Conservation (phyloP, 2,797 vertebrate genomes). For the Oreochromis grahami region DNA sequence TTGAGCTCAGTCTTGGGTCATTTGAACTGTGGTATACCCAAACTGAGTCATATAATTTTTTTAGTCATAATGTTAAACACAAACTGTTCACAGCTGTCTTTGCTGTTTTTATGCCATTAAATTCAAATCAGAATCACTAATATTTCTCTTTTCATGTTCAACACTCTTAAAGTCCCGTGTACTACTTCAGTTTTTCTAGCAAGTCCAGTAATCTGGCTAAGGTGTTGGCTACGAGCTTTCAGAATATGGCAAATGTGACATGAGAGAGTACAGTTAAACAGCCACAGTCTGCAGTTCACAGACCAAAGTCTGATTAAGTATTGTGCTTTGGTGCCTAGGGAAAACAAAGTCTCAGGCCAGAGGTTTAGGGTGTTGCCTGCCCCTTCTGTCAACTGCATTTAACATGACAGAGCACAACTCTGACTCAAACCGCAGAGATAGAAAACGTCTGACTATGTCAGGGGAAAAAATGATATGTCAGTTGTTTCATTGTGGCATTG, state of each 20-base stretch:
- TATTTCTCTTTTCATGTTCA: neutral
- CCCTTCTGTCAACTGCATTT: slow-evolving; percentile 75
- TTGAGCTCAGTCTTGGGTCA: neutral
- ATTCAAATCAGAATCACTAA: neutral
- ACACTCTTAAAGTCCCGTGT: neutral
- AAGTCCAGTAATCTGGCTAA: neutral
- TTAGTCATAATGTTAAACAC: neutral
- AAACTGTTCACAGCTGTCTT: neutral
- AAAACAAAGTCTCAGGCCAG: slow-evolving; percentile 70
- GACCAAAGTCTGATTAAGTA: slow-evolving; percentile 42
- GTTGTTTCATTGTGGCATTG: slow-evolving; percentile 55
- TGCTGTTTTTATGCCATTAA: neutral
- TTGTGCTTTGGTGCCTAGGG: slow-evolving; percentile 55
- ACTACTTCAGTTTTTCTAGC: neutral
- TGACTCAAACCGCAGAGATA: slow-evolving; percentile 65
- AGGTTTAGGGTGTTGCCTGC: slow-evolving; percentile 78
- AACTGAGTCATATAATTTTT: neutral
- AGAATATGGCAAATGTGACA: slow-evolving; percentile 32
- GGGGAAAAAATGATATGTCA: slow-evolving; percentile 69
- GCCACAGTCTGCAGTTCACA: slow-evolving; percentile 33
- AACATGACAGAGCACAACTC: slow-evolving; percentile 76
- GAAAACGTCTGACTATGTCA: slow-evolving; percentile 64
- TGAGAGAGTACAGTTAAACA: slow-evolving; percentile 21
- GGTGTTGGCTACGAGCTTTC: neutral
- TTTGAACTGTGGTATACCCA: neutral